Conservation (phyloP, 2,888 invertebrate genomes). For the Epirrhoe tristata region DNA sequence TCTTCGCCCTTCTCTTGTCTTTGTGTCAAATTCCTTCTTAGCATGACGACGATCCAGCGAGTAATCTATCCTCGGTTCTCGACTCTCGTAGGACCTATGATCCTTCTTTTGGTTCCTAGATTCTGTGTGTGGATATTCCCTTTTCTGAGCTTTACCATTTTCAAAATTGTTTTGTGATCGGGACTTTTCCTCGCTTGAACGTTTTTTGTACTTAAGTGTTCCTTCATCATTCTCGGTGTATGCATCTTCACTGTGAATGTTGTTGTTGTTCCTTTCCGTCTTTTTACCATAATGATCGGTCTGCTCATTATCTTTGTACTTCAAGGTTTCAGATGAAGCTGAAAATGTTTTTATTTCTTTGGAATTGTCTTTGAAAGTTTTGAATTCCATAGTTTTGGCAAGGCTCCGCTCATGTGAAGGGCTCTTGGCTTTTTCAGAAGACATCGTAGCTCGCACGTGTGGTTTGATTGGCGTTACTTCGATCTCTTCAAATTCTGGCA, state of each 20-base stretch:
- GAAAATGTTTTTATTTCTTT: slow-evolving; percentile 82
- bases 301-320: slow-evolving; percentile 78
- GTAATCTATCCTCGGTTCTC: slow-evolving; percentile 79
- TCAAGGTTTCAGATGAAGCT: slow-evolving; percentile 81
- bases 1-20: slow-evolving; percentile 65
- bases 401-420: slow-evolving; percentile 73
- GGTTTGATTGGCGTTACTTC: slow-evolving; percentile 82
- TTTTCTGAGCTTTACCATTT: slow-evolving; percentile 61
- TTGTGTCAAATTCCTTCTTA: slow-evolving; percentile 72
- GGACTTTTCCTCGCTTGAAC: slow-evolving; percentile 73
- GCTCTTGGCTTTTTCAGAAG: slow-evolving; percentile 75
- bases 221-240: slow-evolving; percentile 78
- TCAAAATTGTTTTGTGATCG: slow-evolving; percentile 62
- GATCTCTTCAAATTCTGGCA: slow-evolving; percentile 82
- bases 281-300: slow-evolving; percentile 79
- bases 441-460: slow-evolving; percentile 74
- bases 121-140: slow-evolving; percentile 76
- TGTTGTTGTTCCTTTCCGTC: slow-evolving; percentile 72
- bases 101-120: slow-evolving; percentile 72
- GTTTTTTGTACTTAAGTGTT: slow-evolving; percentile 80
- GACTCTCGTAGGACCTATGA: slow-evolving; percentile 60
- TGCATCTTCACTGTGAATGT: slow-evolving; percentile 65
- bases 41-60: slow-evolving; percentile 75
- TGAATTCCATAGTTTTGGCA: slow-evolving; percentile 80
- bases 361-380: slow-evolving; percentile 81